Evolutionary conservation across 2,113 vertebrate genomes (phyloP).

Genomic region (Caretta caretta): DNA sequence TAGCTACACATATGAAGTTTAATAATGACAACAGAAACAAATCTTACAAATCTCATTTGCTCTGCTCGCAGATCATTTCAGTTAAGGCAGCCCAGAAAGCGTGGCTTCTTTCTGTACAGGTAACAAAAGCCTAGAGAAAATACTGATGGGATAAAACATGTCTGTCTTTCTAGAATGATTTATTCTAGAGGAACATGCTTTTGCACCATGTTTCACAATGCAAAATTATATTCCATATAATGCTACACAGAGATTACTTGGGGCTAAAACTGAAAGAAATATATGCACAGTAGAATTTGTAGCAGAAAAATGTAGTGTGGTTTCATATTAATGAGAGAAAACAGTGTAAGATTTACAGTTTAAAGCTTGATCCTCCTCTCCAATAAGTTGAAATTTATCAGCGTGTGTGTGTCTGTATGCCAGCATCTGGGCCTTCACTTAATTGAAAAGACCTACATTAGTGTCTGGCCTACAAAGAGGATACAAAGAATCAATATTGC

Average conservation of each 20-base stretch:
- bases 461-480: not conserved
- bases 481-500: not conserved
- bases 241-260: not conserved
- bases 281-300: not conserved
- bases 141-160: constrained; percentile 22
- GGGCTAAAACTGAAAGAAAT: not conserved
- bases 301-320: not conserved
- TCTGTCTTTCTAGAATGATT: constrained; percentile 1
- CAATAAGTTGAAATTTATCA: not conserved
- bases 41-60: constrained; percentile 57
- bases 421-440: not conserved
- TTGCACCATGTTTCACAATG: not conserved
- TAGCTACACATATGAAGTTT: constrained; percentile 53
- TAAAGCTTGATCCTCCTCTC: constrained; percentile 27
- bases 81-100: constrained; percentile 58
- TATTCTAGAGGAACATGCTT: not conserved
- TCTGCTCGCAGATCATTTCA: constrained; percentile 33
- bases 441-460: constrained; percentile 34
- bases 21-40: constrained; percentile 63
- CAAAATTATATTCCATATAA: not conserved
- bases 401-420: not conserved
- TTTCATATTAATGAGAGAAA: not conserved
- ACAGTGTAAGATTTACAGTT: not conserved
- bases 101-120: constrained; percentile 42
- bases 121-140: constrained; percentile 49